Conservation (phyloP, 37 sponge, comb jelly and placozoan genomes). For the Tethya wilhelma region DNA sequence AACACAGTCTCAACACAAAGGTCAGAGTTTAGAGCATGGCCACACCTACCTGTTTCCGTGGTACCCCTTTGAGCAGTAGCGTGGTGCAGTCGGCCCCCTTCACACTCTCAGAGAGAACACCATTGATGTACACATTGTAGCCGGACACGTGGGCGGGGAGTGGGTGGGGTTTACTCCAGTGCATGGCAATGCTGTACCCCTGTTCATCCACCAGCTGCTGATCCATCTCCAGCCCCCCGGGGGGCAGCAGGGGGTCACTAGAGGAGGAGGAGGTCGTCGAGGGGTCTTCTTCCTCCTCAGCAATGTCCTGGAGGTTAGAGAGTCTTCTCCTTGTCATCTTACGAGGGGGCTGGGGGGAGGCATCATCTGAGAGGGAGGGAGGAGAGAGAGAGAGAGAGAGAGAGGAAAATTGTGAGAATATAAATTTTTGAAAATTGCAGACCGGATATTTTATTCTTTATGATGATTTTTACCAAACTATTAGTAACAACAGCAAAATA, state of each 20-base stretch:
- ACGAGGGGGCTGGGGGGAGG: background rate
- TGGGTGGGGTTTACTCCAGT: conserved; percentile 32
- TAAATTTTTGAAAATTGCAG: background rate
- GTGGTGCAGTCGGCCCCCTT: conserved; percentile 1
- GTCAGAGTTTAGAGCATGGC: too few relatives aligned
- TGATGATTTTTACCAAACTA: too few relatives aligned
- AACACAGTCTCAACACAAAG: background rate
- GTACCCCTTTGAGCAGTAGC: conserved; percentile 30
- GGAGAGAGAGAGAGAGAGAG: background rate
- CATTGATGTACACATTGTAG: conserved; percentile 57
- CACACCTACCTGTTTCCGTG: conserved; percentile 41
- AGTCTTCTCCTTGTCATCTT: background rate
- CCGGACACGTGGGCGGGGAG: conserved; percentile 14
- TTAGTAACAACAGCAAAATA: too few relatives aligned
- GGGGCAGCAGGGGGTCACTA: conserved; percentile 16
- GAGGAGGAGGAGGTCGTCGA: background rate
- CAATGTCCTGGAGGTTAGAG: conserved; percentile 38
- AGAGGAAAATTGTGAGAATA: background rate
- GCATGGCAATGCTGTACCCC: conserved; percentile 33
- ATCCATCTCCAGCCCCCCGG: conserved; percentile 31
- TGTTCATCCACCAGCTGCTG: conserved; percentile 45
- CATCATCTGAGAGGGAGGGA: conserved; percentile 7
- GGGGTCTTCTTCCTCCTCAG: conserved; percentile 20
- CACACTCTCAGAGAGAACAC: conserved; percentile 15
- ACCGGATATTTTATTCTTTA: too few relatives aligned